Evolutionary conservation across 2,888 invertebrate genomes (phyloP).

Genomic region (Athripsodes cinereus): DNA sequence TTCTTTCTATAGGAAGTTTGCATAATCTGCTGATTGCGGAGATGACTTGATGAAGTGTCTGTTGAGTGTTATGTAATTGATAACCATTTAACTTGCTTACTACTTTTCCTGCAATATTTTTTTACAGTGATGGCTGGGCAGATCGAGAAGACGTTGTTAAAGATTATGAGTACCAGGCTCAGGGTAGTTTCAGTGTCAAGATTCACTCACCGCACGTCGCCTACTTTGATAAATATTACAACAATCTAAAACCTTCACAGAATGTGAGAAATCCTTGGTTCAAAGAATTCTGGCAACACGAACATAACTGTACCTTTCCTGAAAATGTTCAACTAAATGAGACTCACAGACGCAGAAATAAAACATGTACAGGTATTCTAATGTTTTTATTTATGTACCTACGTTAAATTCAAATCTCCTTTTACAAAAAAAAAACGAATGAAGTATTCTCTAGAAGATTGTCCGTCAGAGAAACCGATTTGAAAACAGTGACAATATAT

Average conservation of each 20-base stretch:
- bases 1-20: too few species aligned
- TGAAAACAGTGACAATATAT: too few species aligned
- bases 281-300: constrained; percentile 69
- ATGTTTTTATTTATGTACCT: not conserved
- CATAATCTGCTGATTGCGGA: too few species aligned
- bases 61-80: not conserved
- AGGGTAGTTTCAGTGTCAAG: constrained; percentile 66
- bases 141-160: constrained; percentile 69
- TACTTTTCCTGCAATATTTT: constrained; percentile 6
- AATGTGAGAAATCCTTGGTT: constrained; percentile 70
- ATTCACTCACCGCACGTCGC: constrained; percentile 65
- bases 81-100: not conserved
- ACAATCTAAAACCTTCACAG: constrained; percentile 54
- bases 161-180: constrained; percentile 58
- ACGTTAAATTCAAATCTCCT: not conserved
- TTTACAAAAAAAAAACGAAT: not conserved
- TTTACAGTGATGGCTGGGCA: constrained; percentile 67
- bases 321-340: constrained; percentile 15
- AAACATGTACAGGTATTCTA: constrained; percentile 15
- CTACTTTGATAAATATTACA: constrained; percentile 63
- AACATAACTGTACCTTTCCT: constrained; percentile 56
- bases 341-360: not conserved
- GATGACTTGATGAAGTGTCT: not conserved
- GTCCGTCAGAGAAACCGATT: too few species aligned
- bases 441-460: too few species aligned